phyloP scores from a whole-genome alignment of 2,797 vertebrate genomes.

The Amazonetta brasiliensis region DNA sequence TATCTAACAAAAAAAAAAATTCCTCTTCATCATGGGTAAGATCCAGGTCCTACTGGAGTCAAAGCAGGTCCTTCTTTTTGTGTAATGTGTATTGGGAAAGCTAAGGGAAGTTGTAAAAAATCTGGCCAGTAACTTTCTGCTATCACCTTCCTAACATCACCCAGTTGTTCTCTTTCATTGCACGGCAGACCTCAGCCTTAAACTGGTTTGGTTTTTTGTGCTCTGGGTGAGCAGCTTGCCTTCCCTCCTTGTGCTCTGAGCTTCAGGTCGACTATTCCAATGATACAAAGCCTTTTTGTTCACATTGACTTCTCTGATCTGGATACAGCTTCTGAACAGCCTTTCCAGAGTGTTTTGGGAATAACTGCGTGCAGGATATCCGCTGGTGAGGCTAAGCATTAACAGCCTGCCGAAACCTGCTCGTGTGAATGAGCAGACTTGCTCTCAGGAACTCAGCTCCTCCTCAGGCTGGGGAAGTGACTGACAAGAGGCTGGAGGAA shows the following conservation, averaged over 20 bases:
- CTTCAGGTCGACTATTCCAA: neutral
- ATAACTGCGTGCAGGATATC: neutral
- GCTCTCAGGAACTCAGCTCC: neutral
- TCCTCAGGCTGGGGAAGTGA: neutral
- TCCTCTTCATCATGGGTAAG: neutral
- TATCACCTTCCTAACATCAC: neutral
- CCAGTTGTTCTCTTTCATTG: neutral
- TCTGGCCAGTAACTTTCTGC: fast-evolving
- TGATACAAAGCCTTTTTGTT: neutral
- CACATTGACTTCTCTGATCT: neutral
- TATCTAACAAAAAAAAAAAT: neutral
- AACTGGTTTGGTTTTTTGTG: neutral
- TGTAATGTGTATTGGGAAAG: neutral
- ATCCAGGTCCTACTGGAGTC: neutral
- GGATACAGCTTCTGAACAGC: neutral
- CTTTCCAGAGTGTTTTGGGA: too few species aligned
- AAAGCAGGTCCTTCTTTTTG: neutral
- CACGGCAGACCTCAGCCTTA: neutral
- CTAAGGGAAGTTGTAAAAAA: neutral
- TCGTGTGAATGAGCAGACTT: neutral
- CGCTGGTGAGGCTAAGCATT: neutral
- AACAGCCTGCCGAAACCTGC: neutral
- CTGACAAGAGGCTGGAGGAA: neutral
- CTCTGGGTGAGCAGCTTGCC: neutral
- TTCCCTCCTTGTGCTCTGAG: fast-evolving